phyloP scores from a whole-genome alignment of 2,113 vertebrate species.

The Seriola dumerili region DNA sequence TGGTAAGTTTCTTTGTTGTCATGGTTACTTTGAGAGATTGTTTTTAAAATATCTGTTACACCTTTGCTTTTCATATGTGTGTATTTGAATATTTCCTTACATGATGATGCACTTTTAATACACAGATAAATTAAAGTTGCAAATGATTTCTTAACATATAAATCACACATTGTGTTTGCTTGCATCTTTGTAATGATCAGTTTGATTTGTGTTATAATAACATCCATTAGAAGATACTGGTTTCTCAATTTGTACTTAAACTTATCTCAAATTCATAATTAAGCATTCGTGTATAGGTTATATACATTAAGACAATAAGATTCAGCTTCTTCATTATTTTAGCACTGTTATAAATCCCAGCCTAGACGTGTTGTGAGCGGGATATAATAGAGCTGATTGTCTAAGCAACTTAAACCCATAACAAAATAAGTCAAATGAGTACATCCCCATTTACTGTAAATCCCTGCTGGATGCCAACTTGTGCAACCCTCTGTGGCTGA shows the following conservation, averaged over 20 bases:
- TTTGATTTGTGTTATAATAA: not conserved
- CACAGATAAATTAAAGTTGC: not conserved
- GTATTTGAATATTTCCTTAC: not conserved
- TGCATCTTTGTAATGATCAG: not conserved
- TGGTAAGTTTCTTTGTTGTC: slow-evolving; percentile 65
- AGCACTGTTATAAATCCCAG: not conserved
- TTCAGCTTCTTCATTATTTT: not conserved
- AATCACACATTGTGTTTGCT: not conserved
- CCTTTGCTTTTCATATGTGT: not conserved
- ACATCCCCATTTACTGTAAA: slow-evolving; percentile 54
- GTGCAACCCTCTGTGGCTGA: slow-evolving; percentile 47
- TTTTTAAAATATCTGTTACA: not conserved
- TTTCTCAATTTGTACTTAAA: not conserved
- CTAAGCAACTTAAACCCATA: slow-evolving; percentile 48
- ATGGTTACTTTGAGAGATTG: not conserved
- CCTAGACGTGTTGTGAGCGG: not conserved
- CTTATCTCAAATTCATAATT: not conserved
- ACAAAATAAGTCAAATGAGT: slow-evolving; percentile 26
- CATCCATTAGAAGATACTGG: not conserved
- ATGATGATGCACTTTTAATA: not conserved
- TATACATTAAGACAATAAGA: not conserved
- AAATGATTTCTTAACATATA: not conserved
- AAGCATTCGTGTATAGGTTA: not conserved
- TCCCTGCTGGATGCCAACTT: slow-evolving; percentile 49
- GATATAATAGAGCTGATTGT: slow-evolving; percentile 24